phyloP scores from a whole-genome alignment of 1,140 invertebrate species.

The Drosophila equinoxialis region DNA sequence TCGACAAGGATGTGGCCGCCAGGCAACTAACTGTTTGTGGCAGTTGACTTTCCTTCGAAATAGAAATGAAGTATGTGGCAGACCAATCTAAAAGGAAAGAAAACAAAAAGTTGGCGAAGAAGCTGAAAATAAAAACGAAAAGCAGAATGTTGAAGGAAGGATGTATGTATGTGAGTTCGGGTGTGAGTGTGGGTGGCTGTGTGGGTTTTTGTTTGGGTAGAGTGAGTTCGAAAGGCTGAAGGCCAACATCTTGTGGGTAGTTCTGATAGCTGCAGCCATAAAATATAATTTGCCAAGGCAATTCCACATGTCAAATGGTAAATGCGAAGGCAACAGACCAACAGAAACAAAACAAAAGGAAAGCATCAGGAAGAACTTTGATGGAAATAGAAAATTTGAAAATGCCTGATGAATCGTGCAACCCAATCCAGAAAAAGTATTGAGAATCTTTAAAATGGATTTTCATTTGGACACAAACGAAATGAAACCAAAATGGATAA shows the following conservation, averaged over 20 bases:
- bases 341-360: neutral
- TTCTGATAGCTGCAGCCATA: slow-evolving; percentile 57
- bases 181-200: neutral
- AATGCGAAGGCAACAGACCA: slow-evolving; percentile 12
- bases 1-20: slow-evolving; percentile 48
- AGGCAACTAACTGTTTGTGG: slow-evolving; percentile 65
- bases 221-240: slow-evolving; percentile 14
- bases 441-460: neutral
- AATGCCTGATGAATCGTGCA: neutral
- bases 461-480: neutral
- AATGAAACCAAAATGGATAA: no score
- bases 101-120: slow-evolving; percentile 16
- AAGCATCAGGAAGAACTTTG: neutral
- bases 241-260: slow-evolving; percentile 60
- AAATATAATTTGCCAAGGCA: slow-evolving; percentile 66
- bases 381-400: slow-evolving; percentile 5
- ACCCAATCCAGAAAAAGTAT: neutral
- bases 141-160: slow-evolving; percentile 4
- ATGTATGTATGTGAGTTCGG: neutral
- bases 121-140: slow-evolving; percentile 4
- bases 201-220: neutral
- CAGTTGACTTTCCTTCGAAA: slow-evolving; percentile 57
- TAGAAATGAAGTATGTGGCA: slow-evolving; percentile 69
- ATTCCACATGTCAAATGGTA: slow-evolving; percentile 54
- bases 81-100: slow-evolving; percentile 29